phyloP scores from a whole-genome alignment of 2,113 vertebrate species.

The Engraulis encrasicolus region DNA sequence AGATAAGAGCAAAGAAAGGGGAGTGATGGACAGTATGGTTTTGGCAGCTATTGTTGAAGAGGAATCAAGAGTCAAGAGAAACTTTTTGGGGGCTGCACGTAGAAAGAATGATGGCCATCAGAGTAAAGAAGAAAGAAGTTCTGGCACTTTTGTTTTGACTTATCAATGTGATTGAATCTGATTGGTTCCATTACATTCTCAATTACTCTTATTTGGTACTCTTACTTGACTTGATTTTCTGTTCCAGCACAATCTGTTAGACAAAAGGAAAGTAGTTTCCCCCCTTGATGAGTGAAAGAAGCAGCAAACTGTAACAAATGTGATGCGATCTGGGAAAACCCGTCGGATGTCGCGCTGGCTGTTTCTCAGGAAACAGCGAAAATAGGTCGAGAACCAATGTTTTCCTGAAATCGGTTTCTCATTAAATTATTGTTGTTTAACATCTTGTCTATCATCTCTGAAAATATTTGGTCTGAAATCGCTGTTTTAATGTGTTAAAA shows the following conservation, averaged over 20 bases:
- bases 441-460: too few species aligned
- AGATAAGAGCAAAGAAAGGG: not conserved
- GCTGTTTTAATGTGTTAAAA: too few species aligned
- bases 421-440: too few species aligned
- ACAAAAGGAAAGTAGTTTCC: not conserved
- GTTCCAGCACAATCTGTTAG: not conserved
- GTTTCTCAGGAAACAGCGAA: too few species aligned
- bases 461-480: too few species aligned
- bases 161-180: not conserved
- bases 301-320: not conserved
- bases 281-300: not conserved
- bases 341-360: too few species aligned
- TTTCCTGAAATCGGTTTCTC: too few species aligned
- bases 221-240: not conserved
- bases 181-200: not conserved
- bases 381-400: too few species aligned
- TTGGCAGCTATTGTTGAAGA: not conserved
- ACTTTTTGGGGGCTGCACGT: not conserved
- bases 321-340: too few species aligned
- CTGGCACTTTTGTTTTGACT: not conserved
- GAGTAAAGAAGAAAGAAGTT: not conserved
- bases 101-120: not conserved
- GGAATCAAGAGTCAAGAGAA: not conserved
- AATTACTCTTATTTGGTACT: not conserved
- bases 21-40: not conserved